Evolutionary conservation across 2,888 invertebrate genomes (phyloP), one percentile per base, ranked within the genome.

Genomic region (Melipona bicolor): DNA sequence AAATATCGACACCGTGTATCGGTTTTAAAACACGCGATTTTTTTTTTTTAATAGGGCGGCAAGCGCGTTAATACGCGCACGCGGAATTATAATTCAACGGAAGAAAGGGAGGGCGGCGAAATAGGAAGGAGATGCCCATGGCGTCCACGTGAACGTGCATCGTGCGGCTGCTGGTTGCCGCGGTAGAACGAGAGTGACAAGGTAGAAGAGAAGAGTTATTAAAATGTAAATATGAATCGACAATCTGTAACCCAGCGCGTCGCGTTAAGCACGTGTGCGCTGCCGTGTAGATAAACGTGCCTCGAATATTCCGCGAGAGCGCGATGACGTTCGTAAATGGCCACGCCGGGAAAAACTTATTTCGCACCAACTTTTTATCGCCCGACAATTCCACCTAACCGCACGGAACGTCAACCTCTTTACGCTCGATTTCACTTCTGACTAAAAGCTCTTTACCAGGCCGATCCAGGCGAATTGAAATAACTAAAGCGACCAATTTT

Each of bases 221-320:
- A 91, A 91, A 91, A 91, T 91, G 91, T 91, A 91, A 91, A 91
- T 91, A 90, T 83, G 88, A 88, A 90, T 91, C 90, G 90, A 90
- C 90, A 89, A 90, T 90, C 88, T 88, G 85, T 89, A 87, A 86
- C 77, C 75, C 89, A 74, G 61, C 83, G 86, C 82, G 90, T 83
- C 85, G 79, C 83, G 87, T 88, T 87, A 89, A 89, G 79, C 86
- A 78, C 84, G 82, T 70, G 73, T 77, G 83, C 87, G 79, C 79
- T 81, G 81, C 85, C 79, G 78, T 77, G 81, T 86, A 68, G 83
- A 78, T 85, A 87, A 89, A 89, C 85, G 83, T 85, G 82, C 81
- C 86, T 65, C 79, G 89, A 86, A 89, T 85, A 82, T 86, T 64
- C 43, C 86, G 81, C 80, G 77, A 77, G 77, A 74, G 75, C 59